Evolutionary conservation across 2,888 invertebrate genomes (phyloP).

Genomic region (Ryuthela nishihirai): DNA sequence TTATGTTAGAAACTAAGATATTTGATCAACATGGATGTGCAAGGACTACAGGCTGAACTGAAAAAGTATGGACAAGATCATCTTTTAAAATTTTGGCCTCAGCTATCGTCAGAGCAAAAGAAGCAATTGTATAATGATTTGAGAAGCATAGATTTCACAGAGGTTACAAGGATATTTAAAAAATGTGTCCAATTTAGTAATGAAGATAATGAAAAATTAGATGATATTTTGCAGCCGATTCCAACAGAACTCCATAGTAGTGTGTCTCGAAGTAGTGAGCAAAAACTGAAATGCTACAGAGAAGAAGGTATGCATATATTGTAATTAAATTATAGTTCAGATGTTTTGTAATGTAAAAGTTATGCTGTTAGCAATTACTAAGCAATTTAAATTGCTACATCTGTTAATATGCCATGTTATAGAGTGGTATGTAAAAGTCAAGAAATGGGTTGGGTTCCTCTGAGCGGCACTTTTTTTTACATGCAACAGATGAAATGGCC

Average conservation of each 20-base stretch:
- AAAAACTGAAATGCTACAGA: slow-evolving; percentile 65
- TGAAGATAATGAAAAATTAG: slow-evolving; percentile 51
- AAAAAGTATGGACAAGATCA: slow-evolving; percentile 70
- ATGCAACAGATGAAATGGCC: no score
- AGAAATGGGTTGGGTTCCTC: no score
- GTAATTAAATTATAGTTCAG: neutral
- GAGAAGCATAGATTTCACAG: slow-evolving; percentile 61
- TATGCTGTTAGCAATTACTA: no score
- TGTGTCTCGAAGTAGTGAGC: slow-evolving; percentile 62
- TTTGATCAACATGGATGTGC: slow-evolving; percentile 11
- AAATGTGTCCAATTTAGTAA: slow-evolving; percentile 61
- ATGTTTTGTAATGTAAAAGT: no score
- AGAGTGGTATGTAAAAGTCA: no score
- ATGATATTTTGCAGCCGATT: slow-evolving; percentile 75
- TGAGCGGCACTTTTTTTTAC: no score
- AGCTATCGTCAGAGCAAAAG: slow-evolving; percentile 60
- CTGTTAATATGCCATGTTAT: no score
- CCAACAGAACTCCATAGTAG: slow-evolving; percentile 73
- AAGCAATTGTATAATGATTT: slow-evolving; percentile 61
- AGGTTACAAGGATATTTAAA: slow-evolving; percentile 66
- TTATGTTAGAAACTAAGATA: no score
- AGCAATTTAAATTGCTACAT: no score
- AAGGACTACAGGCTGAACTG: slow-evolving; percentile 47
- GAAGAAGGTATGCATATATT: slow-evolving; percentile 57
- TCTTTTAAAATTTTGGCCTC: slow-evolving; percentile 74